Evolutionary conservation across 2,888 invertebrate genomes (phyloP).

Genomic region (Cephus pygmeus): DNA sequence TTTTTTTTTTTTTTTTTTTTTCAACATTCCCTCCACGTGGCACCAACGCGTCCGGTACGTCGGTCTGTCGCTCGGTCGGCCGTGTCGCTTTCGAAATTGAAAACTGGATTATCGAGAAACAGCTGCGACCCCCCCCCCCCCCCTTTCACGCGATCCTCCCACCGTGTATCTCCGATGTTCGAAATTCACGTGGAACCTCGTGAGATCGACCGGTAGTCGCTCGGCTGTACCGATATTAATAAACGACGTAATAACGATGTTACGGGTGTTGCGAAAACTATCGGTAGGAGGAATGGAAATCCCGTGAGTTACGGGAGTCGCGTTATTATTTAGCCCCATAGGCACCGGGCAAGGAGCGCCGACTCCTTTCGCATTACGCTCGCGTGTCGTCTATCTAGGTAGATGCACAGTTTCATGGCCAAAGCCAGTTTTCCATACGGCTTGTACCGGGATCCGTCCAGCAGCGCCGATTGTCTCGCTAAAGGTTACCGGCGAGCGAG

Average conservation of each 20-base stretch:
- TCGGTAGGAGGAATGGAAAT: neutral
- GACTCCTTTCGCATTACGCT: neutral
- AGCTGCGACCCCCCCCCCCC: neutral
- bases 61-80: neutral
- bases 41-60: neutral
- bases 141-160: conserved; percentile 6
- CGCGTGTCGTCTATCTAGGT: neutral
- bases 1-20: neutral
- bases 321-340: neutral
- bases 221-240: neutral
- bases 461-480: neutral
- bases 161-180: conserved; percentile 6
- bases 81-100: conserved; percentile 7
- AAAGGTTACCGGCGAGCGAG: neutral
- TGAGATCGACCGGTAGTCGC: neutral
- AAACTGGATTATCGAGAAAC: conserved; percentile 7
- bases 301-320: neutral
- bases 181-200: neutral
- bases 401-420: neutral
- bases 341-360: neutral
- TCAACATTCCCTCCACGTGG: neutral
- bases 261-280: neutral
- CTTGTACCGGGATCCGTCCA: neutral
- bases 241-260: neutral
- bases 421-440: neutral